Base-by-base conservation (phyloP, 2,888 invertebrate species). In the Archaeoteleia sp. region DNA sequence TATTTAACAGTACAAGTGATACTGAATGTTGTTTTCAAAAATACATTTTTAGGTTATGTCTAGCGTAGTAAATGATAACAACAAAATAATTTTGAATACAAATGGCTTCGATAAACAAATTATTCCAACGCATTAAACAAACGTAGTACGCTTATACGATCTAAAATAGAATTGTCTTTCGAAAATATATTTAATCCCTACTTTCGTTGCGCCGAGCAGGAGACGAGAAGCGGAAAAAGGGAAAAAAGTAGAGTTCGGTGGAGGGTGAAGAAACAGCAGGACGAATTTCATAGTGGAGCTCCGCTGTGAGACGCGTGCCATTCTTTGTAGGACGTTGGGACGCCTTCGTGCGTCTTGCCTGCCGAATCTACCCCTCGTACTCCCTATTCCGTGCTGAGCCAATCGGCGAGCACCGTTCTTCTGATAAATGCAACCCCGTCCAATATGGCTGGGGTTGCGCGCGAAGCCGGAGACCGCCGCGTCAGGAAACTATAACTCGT, bases 381-480 rank as follows among this genome's bases (percentile, higher is more conserved):
- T 34, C 46, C 32, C 20, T 5, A 5, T 20, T 61, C 67, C 32
- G 25, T 17, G 17, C 14, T 30, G 45, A 65, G 61, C 70, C 70
- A 71, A 71, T 71, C 57, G 42, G 63, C 15, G 40, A 32, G 48
- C 63, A 55, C 34, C 42, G 53, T 55, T 60, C 63, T 46, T 34
- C 53, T 30, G 57, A 39, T 46, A 48, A 63, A 55, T 23, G 51
- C 67, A 66, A 51, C 43, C 74, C 71, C 63, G 75, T 79, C 78
- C 81, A 83, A 83, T 79, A 83, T 83, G 83, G 82, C 80, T 78
- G 81, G 74, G 74, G 66, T 20, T 73, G 74, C 73, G 75, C 78
- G 75, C 75, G 67, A 62, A 60, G 61, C 72, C 67, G 67, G 68
- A 72, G 63, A 63, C 66, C 60, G 67, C 70, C 67, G 58, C 58